These are phyloP conservation scores for Mola mola DNA, from an alignment of 2,113 vertebrate species.

Conservation along the genomic window DNA sequence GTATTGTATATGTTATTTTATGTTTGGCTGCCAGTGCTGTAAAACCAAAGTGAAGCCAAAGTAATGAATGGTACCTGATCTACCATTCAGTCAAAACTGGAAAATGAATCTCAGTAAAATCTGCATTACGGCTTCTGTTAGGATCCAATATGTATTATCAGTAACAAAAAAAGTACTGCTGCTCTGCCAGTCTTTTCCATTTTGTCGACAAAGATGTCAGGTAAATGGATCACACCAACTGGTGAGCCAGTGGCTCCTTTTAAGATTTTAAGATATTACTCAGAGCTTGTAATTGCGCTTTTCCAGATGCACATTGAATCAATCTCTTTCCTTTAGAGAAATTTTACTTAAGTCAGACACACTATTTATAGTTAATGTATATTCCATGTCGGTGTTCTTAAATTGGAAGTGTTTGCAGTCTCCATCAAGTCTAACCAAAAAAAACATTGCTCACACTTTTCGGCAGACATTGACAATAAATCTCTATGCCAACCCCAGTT, in stretches of 20 bases:
- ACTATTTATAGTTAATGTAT: constrained; percentile 22
- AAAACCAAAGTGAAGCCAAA: constrained; percentile 9
- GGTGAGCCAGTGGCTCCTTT: constrained; percentile 31
- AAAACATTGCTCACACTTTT: constrained; percentile 25
- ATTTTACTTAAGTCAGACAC: constrained; percentile 39
- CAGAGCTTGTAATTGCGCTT: constrained; percentile 34
- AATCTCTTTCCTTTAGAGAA: constrained; percentile 36
- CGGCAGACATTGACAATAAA: constrained; percentile 29
- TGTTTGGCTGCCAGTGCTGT: constrained; percentile 4
- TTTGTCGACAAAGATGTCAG: constrained; percentile 45
- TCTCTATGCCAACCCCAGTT: too few relatives aligned
- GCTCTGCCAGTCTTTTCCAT: constrained; percentile 25
- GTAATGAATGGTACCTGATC: constrained; percentile 32
- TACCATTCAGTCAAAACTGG: constrained; percentile 11
- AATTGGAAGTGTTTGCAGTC: constrained; percentile 34
- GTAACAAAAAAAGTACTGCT: constrained; percentile 1
- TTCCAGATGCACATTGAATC: constrained; percentile 59
- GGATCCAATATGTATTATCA: constrained; percentile 9
- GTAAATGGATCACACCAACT: constrained; percentile 54
- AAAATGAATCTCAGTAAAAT: constrained; percentile 36
- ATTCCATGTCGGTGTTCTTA: constrained; percentile 27
- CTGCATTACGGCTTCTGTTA: constrained; percentile 16
- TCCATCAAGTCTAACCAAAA: constrained; percentile 32
- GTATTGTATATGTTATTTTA: neutral
- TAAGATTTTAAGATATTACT: constrained; percentile 59